A percentile compares a stretch with the other conserved stretches of the same genome.
Conservation (phyloP, 2,113 vertebrate genomes). For the Genyomyrus donnyi region DNA sequence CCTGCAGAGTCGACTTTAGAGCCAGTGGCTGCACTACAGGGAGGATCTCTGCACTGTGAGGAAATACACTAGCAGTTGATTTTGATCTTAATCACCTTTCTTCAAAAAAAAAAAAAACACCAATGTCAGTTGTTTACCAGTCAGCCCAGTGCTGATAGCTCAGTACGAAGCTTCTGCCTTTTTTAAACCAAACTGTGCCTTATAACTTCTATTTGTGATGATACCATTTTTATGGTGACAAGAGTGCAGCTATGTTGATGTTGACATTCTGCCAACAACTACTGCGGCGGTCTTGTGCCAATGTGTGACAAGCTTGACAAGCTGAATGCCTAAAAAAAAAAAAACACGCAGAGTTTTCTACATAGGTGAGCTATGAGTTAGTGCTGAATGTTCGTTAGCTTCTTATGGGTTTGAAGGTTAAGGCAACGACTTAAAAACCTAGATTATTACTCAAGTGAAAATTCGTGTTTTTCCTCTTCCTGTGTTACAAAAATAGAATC, state of each 20-base stretch:
- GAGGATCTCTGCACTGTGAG: not conserved
- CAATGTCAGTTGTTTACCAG: constrained; percentile 40
- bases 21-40: not conserved
- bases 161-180: constrained; percentile 59
- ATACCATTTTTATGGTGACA: constrained; percentile 55
- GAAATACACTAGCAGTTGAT: constrained; percentile 50
- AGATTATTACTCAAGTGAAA: constrained; percentile 53
- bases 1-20: not conserved
- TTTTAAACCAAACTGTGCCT: constrained; percentile 68
- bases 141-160: constrained; percentile 44
- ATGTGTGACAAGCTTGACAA: constrained; percentile 9
- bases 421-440: constrained; percentile 48
- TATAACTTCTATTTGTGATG: constrained; percentile 55
- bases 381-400: constrained; percentile 60
- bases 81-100: constrained; percentile 60
- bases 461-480: constrained; percentile 51
- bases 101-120: constrained; percentile 8
- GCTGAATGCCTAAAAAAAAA: constrained; percentile 24
- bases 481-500: constrained; percentile 29
- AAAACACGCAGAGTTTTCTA: constrained; percentile 42
- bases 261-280: constrained; percentile 51
- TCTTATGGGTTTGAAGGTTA: constrained; percentile 56
- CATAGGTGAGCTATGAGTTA: constrained; percentile 52
- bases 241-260: constrained; percentile 57
- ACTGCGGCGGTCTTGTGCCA: constrained; percentile 60